phyloP scores from a whole-genome alignment of 2,888 invertebrate genomes.

The Noctua fimbriata region DNA sequence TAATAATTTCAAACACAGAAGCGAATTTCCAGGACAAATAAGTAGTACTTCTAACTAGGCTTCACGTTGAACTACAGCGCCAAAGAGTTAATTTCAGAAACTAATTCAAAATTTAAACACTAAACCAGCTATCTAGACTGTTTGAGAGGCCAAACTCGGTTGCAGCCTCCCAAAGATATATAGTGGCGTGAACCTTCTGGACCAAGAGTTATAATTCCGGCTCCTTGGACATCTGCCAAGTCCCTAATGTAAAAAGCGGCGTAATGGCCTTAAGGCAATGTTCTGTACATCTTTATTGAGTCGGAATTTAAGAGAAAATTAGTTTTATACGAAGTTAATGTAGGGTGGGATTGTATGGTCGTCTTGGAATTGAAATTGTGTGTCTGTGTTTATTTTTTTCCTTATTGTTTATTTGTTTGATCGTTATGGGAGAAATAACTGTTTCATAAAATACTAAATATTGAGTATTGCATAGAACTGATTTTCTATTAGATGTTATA shows the following conservation, averaged over 20 bases:
- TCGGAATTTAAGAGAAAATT: constrained; percentile 65
- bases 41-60: neutral
- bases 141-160: constrained; percentile 50
- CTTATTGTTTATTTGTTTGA: constrained; percentile 27
- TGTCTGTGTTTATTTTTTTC: constrained; percentile 24
- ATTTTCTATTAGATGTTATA: no score
- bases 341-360: constrained; percentile 40
- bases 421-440: neutral
- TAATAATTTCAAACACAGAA: neutral
- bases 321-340: constrained; percentile 58
- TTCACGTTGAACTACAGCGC: neutral
- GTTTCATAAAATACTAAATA: neutral
- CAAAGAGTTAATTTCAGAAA: neutral
- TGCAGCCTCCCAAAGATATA: constrained; percentile 60
- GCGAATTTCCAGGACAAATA: neutral
- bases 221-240: constrained; percentile 62
- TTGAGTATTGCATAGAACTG: neutral
- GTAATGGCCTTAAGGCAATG: constrained; percentile 63
- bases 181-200: constrained; percentile 56
- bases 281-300: constrained; percentile 68
- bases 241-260: constrained; percentile 64
- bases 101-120: constrained; percentile 42
- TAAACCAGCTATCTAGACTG: constrained; percentile 10
- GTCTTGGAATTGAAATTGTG: constrained; percentile 27
- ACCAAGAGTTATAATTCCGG: constrained; percentile 60